These are phyloP conservation scores for Pantherophis vulpinus DNA, from an alignment of 2,797 vertebrate species.

Conservation along the genomic window DNA sequence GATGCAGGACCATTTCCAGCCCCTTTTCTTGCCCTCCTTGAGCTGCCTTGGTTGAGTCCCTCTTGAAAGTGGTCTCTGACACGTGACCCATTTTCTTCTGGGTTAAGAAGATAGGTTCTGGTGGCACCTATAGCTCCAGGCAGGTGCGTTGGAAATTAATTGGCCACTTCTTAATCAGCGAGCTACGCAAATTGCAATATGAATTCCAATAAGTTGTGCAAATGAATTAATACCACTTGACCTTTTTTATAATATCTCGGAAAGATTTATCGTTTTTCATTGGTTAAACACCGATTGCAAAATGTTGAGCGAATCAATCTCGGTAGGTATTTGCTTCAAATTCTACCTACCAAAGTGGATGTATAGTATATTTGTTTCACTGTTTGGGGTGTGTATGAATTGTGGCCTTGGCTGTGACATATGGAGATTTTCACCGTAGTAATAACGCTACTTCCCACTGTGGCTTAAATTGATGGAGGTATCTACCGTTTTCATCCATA, in stretches of 20 bases:
- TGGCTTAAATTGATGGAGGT: not conserved
- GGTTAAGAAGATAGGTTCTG: not conserved
- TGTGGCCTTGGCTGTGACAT: not conserved
- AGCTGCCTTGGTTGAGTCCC: not conserved
- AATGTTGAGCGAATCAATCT: not conserved
- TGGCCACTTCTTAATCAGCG: constrained; percentile 33
- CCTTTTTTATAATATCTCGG: constrained; percentile 22
- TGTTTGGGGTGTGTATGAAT: not conserved
- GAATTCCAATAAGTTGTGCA: constrained; percentile 35
- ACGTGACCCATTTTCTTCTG: not conserved
- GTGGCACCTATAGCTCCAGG: constrained; percentile 13
- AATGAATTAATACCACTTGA: constrained; percentile 29
- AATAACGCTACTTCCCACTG: not conserved
- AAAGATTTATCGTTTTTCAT: constrained; percentile 27
- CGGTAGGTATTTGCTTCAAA: not conserved
- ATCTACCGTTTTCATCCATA: not conserved
- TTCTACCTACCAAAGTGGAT: not conserved
- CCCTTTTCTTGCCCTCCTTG: not conserved
- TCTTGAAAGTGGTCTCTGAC: not conserved
- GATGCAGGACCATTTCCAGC: not conserved
- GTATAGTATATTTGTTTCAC: constrained; percentile 1
- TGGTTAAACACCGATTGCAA: constrained; percentile 7
- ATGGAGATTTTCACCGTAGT: not conserved
- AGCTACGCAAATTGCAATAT: constrained; percentile 26
- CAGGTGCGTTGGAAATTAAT: constrained; percentile 20